Evolutionary conservation across 2,113 vertebrate species (phyloP).

Genomic region (Pterophyllum scalare): DNA sequence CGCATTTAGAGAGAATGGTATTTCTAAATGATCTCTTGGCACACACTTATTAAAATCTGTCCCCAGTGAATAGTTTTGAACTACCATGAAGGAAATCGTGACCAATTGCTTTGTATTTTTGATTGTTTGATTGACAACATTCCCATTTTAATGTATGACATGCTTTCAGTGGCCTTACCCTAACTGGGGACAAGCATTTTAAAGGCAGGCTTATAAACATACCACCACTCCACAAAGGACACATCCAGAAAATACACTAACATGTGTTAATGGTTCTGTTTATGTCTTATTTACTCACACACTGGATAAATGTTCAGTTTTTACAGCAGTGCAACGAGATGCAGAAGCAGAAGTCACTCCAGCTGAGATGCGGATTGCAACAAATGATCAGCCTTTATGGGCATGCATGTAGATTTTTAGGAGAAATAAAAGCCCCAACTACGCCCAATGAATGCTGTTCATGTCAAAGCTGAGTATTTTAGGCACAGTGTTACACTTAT

Average conservation of each 20-base stretch:
- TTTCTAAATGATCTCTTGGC: neutral
- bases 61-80: no score
- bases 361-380: neutral
- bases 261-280: neutral
- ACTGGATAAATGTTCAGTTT: neutral
- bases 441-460: neutral
- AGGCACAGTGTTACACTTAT: neutral
- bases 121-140: neutral
- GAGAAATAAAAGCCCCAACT: neutral
- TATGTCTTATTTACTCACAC: neutral
- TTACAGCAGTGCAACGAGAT: neutral
- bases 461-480: neutral
- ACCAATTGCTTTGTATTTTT: no score
- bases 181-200: neutral
- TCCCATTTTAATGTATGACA: neutral
- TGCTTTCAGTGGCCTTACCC: neutral
- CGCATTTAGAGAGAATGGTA: neutral
- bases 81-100: no score
- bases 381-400: neutral
- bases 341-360: neutral
- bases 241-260: conserved; percentile 36
- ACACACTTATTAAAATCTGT: no score
- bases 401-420: neutral
- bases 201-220: conserved; percentile 37
- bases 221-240: conserved; percentile 31